Conservation (phyloP, 2,113 vertebrate species). For the Larimichthys crocea region DNA sequence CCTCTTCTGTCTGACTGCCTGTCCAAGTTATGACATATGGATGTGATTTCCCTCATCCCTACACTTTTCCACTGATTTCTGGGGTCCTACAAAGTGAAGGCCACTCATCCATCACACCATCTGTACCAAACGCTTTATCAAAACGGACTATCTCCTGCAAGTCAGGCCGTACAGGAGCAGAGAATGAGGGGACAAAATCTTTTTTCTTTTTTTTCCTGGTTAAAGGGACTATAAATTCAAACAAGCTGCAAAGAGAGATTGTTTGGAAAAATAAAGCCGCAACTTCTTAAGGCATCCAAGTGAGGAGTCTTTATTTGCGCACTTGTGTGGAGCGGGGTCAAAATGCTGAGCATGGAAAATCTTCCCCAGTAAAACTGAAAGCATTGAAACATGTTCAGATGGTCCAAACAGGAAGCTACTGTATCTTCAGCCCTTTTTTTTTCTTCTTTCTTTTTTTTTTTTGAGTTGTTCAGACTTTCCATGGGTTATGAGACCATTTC, state of each 20-base stretch:
- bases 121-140: constrained; percentile 37
- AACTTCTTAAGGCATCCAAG: constrained; percentile 49
- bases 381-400: constrained; percentile 55
- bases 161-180: background rate
- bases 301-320: constrained; percentile 20
- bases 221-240: constrained; percentile 45
- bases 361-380: constrained; percentile 43
- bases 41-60: constrained; percentile 78
- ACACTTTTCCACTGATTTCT: constrained; percentile 65
- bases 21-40: constrained; percentile 77
- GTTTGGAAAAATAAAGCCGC: constrained; percentile 65
- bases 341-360: constrained; percentile 63
- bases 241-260: constrained; percentile 31
- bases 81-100: constrained; percentile 57
- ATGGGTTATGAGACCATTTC: constrained; percentile 10
- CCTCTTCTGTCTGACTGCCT: constrained; percentile 37
- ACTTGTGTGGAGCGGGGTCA: constrained; percentile 2
- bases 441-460: background rate
- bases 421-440: constrained; percentile 31
- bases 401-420: constrained; percentile 48
- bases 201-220: background rate
- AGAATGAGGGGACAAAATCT: constrained; percentile 1
- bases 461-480: constrained; percentile 51
- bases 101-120: constrained; percentile 58
- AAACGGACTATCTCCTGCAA: constrained; percentile 4